phyloP scores from a whole-genome alignment of 2,888 invertebrate species.

The Chloroclysta siterata region DNA sequence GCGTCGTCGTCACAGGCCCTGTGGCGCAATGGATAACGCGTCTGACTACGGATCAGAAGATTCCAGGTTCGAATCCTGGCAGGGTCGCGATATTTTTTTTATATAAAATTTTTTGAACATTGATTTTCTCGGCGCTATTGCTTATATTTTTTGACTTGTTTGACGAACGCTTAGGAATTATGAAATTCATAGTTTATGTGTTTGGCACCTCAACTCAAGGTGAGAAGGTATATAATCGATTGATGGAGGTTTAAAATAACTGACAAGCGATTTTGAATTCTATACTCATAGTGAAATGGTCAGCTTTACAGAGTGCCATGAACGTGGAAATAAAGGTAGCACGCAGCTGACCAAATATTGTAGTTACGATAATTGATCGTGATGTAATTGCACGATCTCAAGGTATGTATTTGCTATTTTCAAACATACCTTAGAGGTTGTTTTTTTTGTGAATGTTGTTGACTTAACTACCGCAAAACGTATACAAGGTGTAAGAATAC shows the following conservation, averaged over 20 bases:
- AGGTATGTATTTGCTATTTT: constrained; percentile 44
- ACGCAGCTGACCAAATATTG: constrained; percentile 84
- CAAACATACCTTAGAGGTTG: constrained; percentile 14
- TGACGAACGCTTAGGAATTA: constrained; percentile 61
- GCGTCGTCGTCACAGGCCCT: constrained; percentile 65
- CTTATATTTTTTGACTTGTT: constrained; percentile 59
- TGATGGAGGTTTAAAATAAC: constrained; percentile 32
- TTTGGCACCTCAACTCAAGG: constrained; percentile 47
- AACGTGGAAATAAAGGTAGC: constrained; percentile 52
- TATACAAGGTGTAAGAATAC: too few relatives aligned
- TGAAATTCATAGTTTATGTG: constrained; percentile 37
- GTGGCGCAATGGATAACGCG: constrained; percentile 89
- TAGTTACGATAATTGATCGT: constrained; percentile 82
- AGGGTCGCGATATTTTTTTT: constrained; percentile 73
- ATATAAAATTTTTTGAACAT: constrained; percentile 21
- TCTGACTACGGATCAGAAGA: constrained; percentile 89
- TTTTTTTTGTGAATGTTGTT: background rate
- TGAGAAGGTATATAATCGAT: constrained; percentile 55
- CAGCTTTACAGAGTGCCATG: constrained; percentile 37
- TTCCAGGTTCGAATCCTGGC: constrained; percentile 88
- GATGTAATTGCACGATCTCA: constrained; percentile 81
- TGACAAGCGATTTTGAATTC: constrained; percentile 31
- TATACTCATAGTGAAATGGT: constrained; percentile 23
- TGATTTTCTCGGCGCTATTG: constrained; percentile 13
- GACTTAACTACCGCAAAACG: too few relatives aligned